Evolutionary conservation across 2,797 vertebrate genomes (phyloP), one percentile per base, ranked within the genome.

Genomic region (Aplochiton taeniatus): DNA sequence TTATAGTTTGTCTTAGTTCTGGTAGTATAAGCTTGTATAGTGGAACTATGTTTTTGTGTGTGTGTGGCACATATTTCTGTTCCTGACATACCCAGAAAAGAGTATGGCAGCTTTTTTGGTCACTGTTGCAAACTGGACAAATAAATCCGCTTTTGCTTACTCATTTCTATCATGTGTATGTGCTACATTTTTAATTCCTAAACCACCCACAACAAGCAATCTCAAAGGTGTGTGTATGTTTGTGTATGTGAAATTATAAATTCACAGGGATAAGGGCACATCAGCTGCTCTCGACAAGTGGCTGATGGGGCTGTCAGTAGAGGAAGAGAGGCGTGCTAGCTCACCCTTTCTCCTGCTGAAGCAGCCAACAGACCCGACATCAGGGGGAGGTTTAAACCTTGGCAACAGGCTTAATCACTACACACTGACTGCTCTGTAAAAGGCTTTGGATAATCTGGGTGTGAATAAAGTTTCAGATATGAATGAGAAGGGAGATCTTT

Each of bases 241-340:
- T 20, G 57, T 73, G 45, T 52, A 46, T 67, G 51, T 63, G 58
- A 18, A n/a, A 17, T 45, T 78, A 66, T 62, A 75, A 61, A 51
- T 52, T 69, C 64, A 61, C 16, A 54, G 63, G 75, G 57, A 65
- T 43, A 56, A 70, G 72, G 66, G 77, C 63, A 65, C 72, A 80
- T 79, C 81, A 82, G 77, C 76, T 85, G 76, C 67, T 77, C 74
- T 67, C 85, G 87, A 89, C 87, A 81, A 83, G 75, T 65, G 72
- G 59, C 72, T 72, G 71, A 82, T 77, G 72, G 78, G 68, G 55
- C 57, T 77, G 77, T 82, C 74, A 68, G 62, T 71, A 57, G 66
- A 51, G 52, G 45, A 14, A 49, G 53, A 31, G 12, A 4, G 44
- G 55, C 61, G 44, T 9, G 63, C 52, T 54, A 10, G 20, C n/a